These are phyloP conservation scores for Lemur catta DNA, from an alignment of 2,797 vertebrate genomes.

Conservation along the genomic window DNA sequence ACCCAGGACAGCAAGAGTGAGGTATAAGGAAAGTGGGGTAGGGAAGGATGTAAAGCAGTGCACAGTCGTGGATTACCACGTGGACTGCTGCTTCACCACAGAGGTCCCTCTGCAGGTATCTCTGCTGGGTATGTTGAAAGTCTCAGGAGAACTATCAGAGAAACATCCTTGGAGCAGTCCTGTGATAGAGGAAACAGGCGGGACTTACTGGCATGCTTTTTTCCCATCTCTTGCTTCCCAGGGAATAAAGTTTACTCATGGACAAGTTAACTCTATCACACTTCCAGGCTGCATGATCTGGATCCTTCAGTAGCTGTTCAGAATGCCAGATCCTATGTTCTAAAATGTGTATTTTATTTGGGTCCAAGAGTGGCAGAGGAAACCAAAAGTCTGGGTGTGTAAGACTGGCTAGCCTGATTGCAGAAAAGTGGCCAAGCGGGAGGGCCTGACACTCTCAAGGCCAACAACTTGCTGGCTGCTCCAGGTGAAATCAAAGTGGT, in stretches of 20 bases:
- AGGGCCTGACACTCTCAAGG: background rate
- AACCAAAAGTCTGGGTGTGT: background rate
- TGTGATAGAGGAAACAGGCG: background rate
- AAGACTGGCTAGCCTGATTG: background rate
- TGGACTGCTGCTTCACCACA: background rate
- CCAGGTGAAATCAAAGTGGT: background rate
- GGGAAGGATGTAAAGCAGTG: background rate
- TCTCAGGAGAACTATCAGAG: background rate
- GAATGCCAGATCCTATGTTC: background rate
- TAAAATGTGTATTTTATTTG: background rate
- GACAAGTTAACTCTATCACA: background rate
- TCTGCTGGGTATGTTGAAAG: background rate
- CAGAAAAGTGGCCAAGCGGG: background rate
- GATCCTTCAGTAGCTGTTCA: background rate
- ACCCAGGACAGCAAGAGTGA: background rate
- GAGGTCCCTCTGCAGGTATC: fast-evolving
- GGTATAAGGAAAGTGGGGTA: background rate
- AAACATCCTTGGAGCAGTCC: background rate
- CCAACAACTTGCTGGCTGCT: background rate
- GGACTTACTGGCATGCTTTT: background rate
- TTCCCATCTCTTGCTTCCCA: background rate
- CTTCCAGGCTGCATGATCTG: background rate
- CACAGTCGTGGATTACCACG: too few species aligned
- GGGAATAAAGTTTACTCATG: background rate
- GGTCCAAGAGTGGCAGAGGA: background rate